Evolutionary conservation across 1,140 invertebrate species (phyloP).

Genomic region (Brachionus manjavacas): DNA sequence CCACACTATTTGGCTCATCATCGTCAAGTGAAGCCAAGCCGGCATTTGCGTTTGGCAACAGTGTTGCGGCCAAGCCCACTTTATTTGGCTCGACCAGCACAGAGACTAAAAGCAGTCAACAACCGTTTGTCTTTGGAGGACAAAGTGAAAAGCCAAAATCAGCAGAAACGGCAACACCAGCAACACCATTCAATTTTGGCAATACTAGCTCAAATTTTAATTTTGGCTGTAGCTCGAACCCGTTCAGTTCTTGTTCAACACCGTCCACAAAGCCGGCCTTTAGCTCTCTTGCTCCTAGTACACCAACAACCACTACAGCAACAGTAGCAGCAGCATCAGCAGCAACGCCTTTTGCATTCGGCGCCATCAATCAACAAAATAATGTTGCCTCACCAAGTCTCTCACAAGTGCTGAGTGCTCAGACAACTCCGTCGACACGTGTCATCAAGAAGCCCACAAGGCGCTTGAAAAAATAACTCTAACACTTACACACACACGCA

Average conservation of each 20-base stretch:
- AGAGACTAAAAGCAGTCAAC: background rate
- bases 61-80: background rate
- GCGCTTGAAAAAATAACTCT: constrained; percentile 13
- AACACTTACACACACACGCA: too few relatives aligned
- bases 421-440: constrained; percentile 11
- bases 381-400: constrained; percentile 32
- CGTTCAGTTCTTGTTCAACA: background rate
- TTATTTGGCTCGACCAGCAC: background rate
- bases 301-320: background rate
- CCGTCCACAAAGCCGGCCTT: background rate
- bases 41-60: background rate
- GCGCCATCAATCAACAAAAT: constrained; percentile 22
- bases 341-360: constrained; percentile 3
- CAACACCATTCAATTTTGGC: constrained; percentile 13
- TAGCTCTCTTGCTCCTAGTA: background rate
- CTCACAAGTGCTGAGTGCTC: background rate
- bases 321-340: too few relatives aligned
- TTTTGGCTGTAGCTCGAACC: background rate
- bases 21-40: background rate
- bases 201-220: background rate
- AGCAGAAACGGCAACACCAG: too few relatives aligned
- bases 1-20: background rate
- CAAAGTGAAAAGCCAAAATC: background rate
- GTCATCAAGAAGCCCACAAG: constrained; percentile 7
- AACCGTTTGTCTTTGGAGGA: background rate